Evolutionary conservation across 2,888 invertebrate species (phyloP), one percentile per base, ranked within the genome.

Genomic region (Panzeria rudis): DNA sequence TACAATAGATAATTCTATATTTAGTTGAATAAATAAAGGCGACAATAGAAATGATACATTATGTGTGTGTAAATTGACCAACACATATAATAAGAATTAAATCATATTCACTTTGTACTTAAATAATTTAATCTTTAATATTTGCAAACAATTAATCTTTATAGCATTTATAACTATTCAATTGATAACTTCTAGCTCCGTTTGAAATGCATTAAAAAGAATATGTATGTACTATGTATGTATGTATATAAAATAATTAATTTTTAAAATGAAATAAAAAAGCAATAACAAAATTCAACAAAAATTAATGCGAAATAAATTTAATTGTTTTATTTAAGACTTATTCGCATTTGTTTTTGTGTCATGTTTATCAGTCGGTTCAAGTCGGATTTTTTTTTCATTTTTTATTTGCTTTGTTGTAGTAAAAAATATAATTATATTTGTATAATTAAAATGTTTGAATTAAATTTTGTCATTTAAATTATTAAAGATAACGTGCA

Each of bases 1-100:
- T 64, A 54, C 64, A 64, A 72, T 35, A 64, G 61, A 71, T 62
- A 69, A 79, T 79, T 79, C 79, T 72, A 72, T 72, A 29, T 56
- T 79, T 72, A 79, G 44, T 32, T 38, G 11, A 44, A 44, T 44
- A 32, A 44, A 44, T 56, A 32, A 73, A 71, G 25, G 8, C 23
- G 59, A 61, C 38, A 71, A 68, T 52, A 41, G 41, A 71, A 64
- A 54, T 50, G 4, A 0, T 66, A 23, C 66, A 47, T 54, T 23
- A 29, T 54, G 32, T 32, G 17, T n/a, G n/a, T 20, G 20, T 41
- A 76, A 41, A 25, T 3, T 9, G 1, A 41, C 15, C 5, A 11
- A 17, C 0, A 32, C n/a, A 32, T 29, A 56, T 15, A 47, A 35
- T 6, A 15, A 11, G 6, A 32, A 44, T 62, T n/a, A 44, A 62